These are phyloP conservation scores for Andrena fulva DNA, from an alignment of 2,888 invertebrate species.

Conservation along the genomic window DNA sequence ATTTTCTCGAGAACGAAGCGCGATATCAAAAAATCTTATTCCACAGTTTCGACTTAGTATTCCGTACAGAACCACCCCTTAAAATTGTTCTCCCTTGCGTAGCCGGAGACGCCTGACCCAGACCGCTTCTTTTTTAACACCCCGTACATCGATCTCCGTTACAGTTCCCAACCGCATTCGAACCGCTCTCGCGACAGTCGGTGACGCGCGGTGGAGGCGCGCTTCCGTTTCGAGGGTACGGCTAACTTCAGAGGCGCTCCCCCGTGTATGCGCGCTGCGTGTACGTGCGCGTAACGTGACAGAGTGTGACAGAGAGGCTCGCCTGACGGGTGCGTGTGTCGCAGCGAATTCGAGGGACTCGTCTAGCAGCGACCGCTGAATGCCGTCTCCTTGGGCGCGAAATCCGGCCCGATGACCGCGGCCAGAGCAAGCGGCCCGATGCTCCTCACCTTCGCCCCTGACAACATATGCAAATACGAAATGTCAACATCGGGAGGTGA, in stretches of 20 bases:
- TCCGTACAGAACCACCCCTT: too few relatives aligned
- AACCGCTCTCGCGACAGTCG: slow-evolving; percentile 10
- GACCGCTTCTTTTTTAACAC: neutral
- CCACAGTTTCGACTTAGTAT: too few relatives aligned
- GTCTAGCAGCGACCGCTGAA: neutral
- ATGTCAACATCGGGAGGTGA: slow-evolving; percentile 69
- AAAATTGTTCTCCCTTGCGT: too few relatives aligned
- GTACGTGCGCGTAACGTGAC: slow-evolving; percentile 20
- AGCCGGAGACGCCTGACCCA: too few relatives aligned
- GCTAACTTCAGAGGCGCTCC: slow-evolving; percentile 40
- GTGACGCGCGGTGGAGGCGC: slow-evolving; percentile 15
- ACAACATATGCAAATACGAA: slow-evolving; percentile 63
- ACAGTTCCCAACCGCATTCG: neutral
- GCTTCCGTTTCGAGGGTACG: neutral
- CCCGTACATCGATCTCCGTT: neutral
- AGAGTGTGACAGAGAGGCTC: slow-evolving; percentile 23
- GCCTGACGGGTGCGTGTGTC: slow-evolving; percentile 2
- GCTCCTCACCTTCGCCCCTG: slow-evolving; percentile 46
- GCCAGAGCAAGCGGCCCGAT: slow-evolving; percentile 26
- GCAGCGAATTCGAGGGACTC: neutral
- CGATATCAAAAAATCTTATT: too few relatives aligned
- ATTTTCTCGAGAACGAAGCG: too few relatives aligned
- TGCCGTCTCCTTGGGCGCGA: neutral
- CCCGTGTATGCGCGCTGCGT: too few relatives aligned
- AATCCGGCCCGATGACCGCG: slow-evolving; percentile 9